Evolutionary conservation across 2,888 invertebrate genomes (phyloP), one percentile per base, ranked within the genome.

Genomic region (Yponomeuta plumbellus): DNA sequence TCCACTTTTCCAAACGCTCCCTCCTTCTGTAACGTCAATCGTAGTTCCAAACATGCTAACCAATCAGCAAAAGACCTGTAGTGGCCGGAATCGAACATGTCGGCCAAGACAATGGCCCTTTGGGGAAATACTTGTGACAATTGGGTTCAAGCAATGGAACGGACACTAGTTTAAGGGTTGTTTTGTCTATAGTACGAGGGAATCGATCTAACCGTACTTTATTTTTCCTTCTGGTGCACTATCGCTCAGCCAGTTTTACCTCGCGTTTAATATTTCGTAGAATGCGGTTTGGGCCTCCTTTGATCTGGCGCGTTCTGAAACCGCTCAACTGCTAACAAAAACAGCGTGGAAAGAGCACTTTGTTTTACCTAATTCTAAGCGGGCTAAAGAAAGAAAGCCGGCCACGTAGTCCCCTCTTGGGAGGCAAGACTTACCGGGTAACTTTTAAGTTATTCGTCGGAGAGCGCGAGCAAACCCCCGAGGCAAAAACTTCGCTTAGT

Each of bases 121-220:
- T 71, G 71, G 88, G 88, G 88, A 88, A 86, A 86, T 86, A 75
- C 69, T 66, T 59, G 75, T 72, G 79, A 79, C 80, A 75, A 81
- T 79, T 75, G 79, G 79, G 79, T 76, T 78, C 73, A 72, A 22
- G 65, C 20, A n/a, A 67, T 67, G n/a, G 61, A 34, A 39, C 39
- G 56, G 52, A 68, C 62, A 67, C 61, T 44, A 34, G 66, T 67
- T 65, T 57, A 61, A n/a, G 66, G 26, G 67, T 59, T 67, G 64
- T 65, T 71, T 68, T 70, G 52, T 64, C 22, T 64, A 26, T 34
- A n/a, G n/a, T n/a, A 23, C 23, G 13, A 22, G 13, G 21, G 59
- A 22, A 23, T 22, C 22, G 21, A 59, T 22, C 21, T 59, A 22
- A 13, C 4, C n/a, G 23, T 59, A 23, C 22, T 21, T 17, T 52